These are phyloP conservation scores for Beroe forskalii DNA, from an alignment of 37 sponge, comb jelly and placozoan species.

Conservation along the genomic window DNA sequence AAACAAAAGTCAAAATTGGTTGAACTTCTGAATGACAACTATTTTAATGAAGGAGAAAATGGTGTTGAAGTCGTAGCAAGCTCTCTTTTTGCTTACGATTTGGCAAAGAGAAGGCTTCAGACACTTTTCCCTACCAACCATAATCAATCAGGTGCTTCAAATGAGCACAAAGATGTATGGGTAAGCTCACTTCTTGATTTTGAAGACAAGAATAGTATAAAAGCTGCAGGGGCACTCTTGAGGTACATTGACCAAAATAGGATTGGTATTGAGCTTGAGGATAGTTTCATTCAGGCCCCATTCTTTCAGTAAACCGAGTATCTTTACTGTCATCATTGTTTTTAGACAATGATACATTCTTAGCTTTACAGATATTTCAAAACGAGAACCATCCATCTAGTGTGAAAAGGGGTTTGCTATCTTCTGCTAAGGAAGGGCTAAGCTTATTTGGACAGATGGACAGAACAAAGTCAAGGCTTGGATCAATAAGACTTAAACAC, in stretches of 20 bases:
- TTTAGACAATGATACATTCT: conserved; percentile 50
- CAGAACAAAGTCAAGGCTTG: conserved; percentile 83
- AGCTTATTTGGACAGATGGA: conserved; percentile 87
- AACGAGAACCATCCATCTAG: conserved; percentile 90
- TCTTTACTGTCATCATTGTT: conserved; percentile 62
- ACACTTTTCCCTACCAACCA: not conserved
- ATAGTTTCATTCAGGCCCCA: conserved; percentile 72
- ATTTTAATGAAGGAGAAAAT: not conserved
- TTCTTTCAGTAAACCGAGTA: conserved; percentile 76
- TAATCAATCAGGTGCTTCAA: not conserved
- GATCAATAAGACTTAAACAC: conserved; percentile 72
- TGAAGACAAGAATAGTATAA: conserved; percentile 39
- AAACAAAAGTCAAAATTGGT: conserved; percentile 1
- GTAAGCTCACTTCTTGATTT: conserved; percentile 24
- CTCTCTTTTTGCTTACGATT: conserved; percentile 37
- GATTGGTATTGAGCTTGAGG: conserved; percentile 86
- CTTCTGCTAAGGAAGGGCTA: conserved; percentile 87
- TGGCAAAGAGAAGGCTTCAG: conserved; percentile 6
- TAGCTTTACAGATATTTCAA: conserved; percentile 92
- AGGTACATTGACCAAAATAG: conserved; percentile 89
- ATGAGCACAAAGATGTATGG: conserved; percentile 56
- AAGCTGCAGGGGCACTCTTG: conserved; percentile 79
- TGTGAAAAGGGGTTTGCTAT: conserved; percentile 73
- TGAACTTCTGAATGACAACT: not conserved
- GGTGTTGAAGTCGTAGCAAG: not conserved